Evolutionary conservation across 2,888 invertebrate genomes (phyloP).

Genomic region (Tetragnatha montana): DNA sequence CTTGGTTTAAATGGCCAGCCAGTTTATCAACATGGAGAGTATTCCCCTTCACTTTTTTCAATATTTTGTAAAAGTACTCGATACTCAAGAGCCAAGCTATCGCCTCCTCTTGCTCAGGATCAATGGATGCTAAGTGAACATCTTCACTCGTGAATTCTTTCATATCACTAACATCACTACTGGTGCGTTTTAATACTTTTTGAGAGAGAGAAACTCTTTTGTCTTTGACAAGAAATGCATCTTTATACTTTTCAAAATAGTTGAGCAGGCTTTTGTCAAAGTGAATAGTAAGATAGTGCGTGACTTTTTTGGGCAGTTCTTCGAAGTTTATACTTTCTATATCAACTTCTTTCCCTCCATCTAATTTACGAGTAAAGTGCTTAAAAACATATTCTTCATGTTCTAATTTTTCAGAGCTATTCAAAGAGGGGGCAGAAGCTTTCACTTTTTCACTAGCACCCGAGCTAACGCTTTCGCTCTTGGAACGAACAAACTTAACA

Average conservation of each 20-base stretch:
- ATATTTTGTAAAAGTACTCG: constrained; percentile 1
- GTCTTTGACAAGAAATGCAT: constrained; percentile 15
- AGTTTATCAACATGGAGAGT: constrained; percentile 16
- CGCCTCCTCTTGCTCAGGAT: constrained; percentile 3
- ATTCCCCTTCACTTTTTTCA: neutral
- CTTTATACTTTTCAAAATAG: constrained; percentile 17
- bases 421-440: no score
- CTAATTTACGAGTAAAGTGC: constrained; percentile 5
- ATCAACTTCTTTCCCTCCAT: constrained; percentile 3
- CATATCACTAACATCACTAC: neutral
- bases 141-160: neutral
- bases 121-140: neutral
- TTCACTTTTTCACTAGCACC: neutral
- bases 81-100: neutral
- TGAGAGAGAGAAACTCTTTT: constrained; percentile 15
- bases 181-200: neutral
- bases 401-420: neutral
- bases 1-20: constrained; percentile 39
- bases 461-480: neutral
- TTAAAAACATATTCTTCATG: constrained; percentile 19
- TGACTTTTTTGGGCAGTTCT: constrained; percentile 33
- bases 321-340: neutral
- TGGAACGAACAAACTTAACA: neutral
- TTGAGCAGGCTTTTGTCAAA: constrained; percentile 18
- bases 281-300: neutral